Conservation (phyloP, 2,888 invertebrate species). For the Oscheius sp. region DNA sequence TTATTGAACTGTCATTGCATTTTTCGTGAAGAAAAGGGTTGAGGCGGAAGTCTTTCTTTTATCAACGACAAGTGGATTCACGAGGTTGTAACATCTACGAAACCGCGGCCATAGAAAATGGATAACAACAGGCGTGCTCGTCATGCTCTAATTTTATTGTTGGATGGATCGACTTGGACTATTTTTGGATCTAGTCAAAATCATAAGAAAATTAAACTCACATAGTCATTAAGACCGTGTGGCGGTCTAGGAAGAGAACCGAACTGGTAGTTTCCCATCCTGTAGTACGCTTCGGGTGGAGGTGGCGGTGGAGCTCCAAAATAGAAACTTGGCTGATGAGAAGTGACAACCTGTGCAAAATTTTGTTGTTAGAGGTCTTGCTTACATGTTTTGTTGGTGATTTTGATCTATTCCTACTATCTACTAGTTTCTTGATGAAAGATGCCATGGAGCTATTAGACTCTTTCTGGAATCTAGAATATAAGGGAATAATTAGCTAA, state of each 20-base stretch:
- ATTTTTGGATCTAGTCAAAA: background rate
- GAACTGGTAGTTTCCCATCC: background rate
- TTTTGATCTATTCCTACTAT: conserved; percentile 39
- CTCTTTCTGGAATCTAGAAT: background rate
- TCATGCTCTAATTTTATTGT: conserved; percentile 25
- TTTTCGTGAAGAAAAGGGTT: too few species aligned
- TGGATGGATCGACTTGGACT: background rate
- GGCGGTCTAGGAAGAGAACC: conserved; percentile 1
- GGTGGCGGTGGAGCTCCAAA: conserved; percentile 8
- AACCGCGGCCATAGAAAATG: conserved; percentile 28
- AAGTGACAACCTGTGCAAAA: background rate
- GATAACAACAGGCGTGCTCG: conserved; percentile 32
- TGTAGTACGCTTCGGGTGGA: conserved; percentile 10
- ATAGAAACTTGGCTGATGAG: background rate
- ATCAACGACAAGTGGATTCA: conserved; percentile 24
- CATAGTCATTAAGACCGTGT: conserved; percentile 9
- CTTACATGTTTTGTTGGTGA: conserved; percentile 42
- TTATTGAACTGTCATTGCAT: background rate
- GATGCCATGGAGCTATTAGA: conserved; percentile 38
- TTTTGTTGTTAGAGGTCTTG: background rate
- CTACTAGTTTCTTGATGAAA: conserved; percentile 46
- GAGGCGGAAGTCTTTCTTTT: background rate
- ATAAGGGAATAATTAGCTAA: too few species aligned
- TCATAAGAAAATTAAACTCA: background rate
- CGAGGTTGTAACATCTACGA: conserved; percentile 25